A percentile compares a stretch with the other conserved stretches of the same genome.
phyloP scores from a whole-genome alignment of 2,888 invertebrate genomes.

The Eucriotettix oculatus region DNA sequence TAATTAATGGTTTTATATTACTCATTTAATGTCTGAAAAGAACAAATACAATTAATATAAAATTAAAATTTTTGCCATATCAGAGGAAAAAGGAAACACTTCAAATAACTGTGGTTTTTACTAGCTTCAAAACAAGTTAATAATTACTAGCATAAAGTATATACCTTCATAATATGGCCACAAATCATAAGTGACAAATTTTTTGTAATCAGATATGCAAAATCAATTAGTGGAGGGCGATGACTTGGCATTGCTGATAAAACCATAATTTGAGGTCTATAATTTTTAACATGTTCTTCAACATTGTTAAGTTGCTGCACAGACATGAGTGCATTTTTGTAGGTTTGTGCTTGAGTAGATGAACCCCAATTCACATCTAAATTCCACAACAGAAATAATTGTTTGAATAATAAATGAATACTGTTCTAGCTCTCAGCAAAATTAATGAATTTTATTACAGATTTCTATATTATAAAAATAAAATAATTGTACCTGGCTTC shows the following conservation, averaged over 20 bases:
- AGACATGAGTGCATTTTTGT: slow-evolving; percentile 76
- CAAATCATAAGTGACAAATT: slow-evolving; percentile 82
- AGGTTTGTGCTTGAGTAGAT: slow-evolving; percentile 91
- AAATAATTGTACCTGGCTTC: slow-evolving; percentile 60
- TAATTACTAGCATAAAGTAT: neutral
- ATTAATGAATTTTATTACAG: slow-evolving; percentile 5
- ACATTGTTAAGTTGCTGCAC: slow-evolving; percentile 78
- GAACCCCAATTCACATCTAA: slow-evolving; percentile 97
- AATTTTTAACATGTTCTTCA: slow-evolving; percentile 96
- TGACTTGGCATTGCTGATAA: slow-evolving; percentile 78
- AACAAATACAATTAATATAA: neutral
- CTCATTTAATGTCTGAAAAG: too few relatives aligned
- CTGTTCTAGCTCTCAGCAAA: neutral
- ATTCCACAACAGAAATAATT: neutral
- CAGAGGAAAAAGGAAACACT: neutral
- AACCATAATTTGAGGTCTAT: slow-evolving; percentile 67
- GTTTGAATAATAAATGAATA: neutral
- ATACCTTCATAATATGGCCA: slow-evolving; percentile 75
- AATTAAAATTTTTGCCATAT: neutral
- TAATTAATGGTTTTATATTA: too few relatives aligned
- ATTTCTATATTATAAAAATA: neutral
- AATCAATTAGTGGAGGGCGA: slow-evolving; percentile 78
- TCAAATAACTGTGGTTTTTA: too few relatives aligned
- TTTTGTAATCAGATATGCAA: slow-evolving; percentile 82
- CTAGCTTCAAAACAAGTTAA: neutral